Base-by-base conservation (phyloP, 1,140 invertebrate genomes). In the Calliopsis andreniformis region DNA sequence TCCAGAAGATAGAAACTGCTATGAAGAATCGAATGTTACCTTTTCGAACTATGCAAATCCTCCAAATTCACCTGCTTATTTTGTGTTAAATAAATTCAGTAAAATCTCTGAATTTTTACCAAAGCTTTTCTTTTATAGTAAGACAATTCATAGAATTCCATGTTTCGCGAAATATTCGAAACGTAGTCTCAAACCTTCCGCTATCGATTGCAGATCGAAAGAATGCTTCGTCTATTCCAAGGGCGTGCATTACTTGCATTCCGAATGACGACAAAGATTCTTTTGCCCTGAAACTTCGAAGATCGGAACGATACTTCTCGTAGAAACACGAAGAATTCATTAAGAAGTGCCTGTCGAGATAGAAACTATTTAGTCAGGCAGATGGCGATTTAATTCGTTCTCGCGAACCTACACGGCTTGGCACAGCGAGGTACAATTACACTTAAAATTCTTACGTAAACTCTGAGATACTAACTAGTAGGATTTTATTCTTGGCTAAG, bases 301-400 rank as follows among this genome's bases (percentile, higher is more conserved):
- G 28, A 75, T 82, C 47, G 30, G 42, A 66, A 70, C 68, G 67
- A 64, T 70, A 61, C 59, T 78, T 78, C 69, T 70, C 69, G 35
- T 76, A 59, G 70, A 76, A 83, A 64, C 76, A 77, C 75, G 59
- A 78, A 79, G 70, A 83, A 83, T 83, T 82, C 76, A 83, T 83
- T 83, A 83, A 83, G 82, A 71, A 84, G 83, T 83, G 66, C 61
- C 71, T 63, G 70, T 66, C 69, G 39, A 28, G 56, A 39, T 30
- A 71, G 51, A 58, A 67, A 43, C 49, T 55, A n/a, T n/a, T n/a
- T n/a, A 71, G 62, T 62, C 71, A 71, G 79, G 82, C 69, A 64
- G 35, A 82, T 63, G 55, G 35, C 68, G 49, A 63, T 79, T 78
- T 84, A 84, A 84, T 84, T 83, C 76, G 82, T 83, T 71, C 67